Conservation (phyloP, 1,140 invertebrate species). For the Aporrectodea caliginosa region DNA sequence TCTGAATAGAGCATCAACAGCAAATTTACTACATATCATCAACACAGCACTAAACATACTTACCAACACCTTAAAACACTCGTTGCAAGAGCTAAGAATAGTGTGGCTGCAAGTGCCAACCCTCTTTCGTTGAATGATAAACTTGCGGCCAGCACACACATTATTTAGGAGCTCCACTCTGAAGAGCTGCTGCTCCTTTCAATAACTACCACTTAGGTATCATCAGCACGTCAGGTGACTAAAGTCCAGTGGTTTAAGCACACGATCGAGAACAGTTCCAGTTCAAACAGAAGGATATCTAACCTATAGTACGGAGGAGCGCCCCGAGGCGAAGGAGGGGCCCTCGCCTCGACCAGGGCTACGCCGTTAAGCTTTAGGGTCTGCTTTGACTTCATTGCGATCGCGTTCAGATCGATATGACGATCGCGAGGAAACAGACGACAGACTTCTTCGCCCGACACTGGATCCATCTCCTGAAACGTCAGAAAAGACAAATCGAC, state of each 20-base stretch:
- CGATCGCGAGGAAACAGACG: slow-evolving; percentile 90
- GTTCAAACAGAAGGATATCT: background rate
- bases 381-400: slow-evolving; percentile 70
- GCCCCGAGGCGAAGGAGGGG: background rate
- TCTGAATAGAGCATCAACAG: too few species aligned
- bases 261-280: background rate
- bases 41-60: background rate
- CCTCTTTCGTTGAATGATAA: background rate
- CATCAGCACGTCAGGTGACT: background rate
- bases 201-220: too few species aligned
- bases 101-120: background rate
- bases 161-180: background rate
- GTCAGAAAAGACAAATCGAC: slow-evolving; percentile 8
- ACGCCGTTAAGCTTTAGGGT: background rate
- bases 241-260: background rate
- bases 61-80: background rate
- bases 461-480: slow-evolving; percentile 83
- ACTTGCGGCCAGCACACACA: background rate
- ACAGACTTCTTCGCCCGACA: slow-evolving; percentile 89
- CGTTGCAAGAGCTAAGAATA: too few species aligned
- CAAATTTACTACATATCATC: too few species aligned
- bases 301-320: background rate
- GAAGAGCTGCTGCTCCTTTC: too few species aligned
- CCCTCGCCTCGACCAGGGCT: background rate
- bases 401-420: slow-evolving; percentile 82